Evolutionary conservation across 2,888 invertebrate genomes (phyloP).

Genomic region (Mythimna pallens): DNA sequence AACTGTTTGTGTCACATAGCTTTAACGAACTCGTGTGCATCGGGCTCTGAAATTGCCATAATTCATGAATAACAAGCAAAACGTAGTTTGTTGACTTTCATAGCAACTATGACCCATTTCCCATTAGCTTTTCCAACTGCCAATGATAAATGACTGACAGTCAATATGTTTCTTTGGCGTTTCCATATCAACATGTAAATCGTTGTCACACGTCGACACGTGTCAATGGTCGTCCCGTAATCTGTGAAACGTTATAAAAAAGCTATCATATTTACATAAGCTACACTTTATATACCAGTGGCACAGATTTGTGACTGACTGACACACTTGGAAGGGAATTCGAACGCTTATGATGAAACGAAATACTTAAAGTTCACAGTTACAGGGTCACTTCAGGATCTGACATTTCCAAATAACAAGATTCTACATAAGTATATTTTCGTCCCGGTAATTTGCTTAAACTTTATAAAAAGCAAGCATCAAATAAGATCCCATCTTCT

Average conservation of each 20-base stretch:
- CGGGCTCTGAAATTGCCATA: slow-evolving; percentile 29
- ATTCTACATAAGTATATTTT: not conserved
- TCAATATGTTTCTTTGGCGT: slow-evolving; percentile 29
- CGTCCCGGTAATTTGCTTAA: not conserved
- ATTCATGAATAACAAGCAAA: slow-evolving; percentile 36
- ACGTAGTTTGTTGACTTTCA: slow-evolving; percentile 9
- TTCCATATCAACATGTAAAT: slow-evolving; percentile 22
- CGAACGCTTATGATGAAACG: slow-evolving; percentile 28
- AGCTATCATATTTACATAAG: slow-evolving; percentile 42
- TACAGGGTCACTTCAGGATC: slow-evolving; percentile 4
- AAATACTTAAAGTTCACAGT: slow-evolving; percentile 30
- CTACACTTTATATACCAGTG: slow-evolving; percentile 11
- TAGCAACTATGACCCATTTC: slow-evolving; percentile 35
- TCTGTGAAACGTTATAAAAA: slow-evolving; percentile 30
- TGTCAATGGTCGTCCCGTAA: slow-evolving; percentile 24
- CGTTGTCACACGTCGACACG: too few species aligned
- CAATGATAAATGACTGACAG: slow-evolving; percentile 23
- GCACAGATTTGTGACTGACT: slow-evolving; percentile 33
- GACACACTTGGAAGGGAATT: slow-evolving; percentile 25
- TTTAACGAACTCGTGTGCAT: slow-evolving; percentile 15
- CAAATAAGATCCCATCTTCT: slow-evolving; percentile 15
- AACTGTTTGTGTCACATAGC: slow-evolving; percentile 12
- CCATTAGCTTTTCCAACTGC: slow-evolving; percentile 28
- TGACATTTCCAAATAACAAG: not conserved
- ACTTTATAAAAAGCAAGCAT: not conserved